These are phyloP conservation scores for Solea senegalensis DNA, from an alignment of 2,113 vertebrate species.

Conservation along the genomic window DNA sequence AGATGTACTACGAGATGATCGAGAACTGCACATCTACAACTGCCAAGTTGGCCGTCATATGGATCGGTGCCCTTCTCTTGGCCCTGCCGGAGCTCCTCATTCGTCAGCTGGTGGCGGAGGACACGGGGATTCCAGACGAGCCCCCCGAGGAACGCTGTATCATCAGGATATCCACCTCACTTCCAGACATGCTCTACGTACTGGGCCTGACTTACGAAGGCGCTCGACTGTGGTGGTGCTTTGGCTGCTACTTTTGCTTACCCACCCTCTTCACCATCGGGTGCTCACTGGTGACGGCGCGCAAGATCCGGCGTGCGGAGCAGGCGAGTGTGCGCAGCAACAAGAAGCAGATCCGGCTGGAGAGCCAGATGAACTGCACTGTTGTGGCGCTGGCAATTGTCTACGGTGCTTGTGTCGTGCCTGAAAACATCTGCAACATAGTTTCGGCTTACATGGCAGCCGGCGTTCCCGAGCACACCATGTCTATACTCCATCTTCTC, in stretches of 20 bases:
- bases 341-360: conserved; percentile 95
- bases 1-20: conserved; percentile 99
- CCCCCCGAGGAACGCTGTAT: conserved; percentile 86
- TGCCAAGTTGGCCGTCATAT: conserved; percentile 95
- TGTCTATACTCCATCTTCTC: conserved; percentile 94
- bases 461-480: conserved; percentile 89
- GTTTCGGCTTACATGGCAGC: conserved; percentile 96
- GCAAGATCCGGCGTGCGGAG: conserved; percentile 92
- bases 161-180: conserved; percentile 89
- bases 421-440: conserved; percentile 98
- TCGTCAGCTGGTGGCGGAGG: conserved; percentile 89
- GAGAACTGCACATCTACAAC: conserved; percentile 96
- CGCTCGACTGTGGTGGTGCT: conserved; percentile 97
- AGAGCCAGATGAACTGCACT: conserved; percentile 99
- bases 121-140: conserved; percentile 66
- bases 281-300: conserved; percentile 92
- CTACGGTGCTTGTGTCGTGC: conserved; percentile 95
- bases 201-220: conserved; percentile 94
- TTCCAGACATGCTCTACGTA: conserved; percentile 94
- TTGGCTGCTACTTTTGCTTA: conserved; percentile 97
- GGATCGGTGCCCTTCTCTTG: conserved; percentile 93
- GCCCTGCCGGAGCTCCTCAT: conserved; percentile 95
- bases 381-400: conserved; percentile 97
- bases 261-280: conserved; percentile 97
- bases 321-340: conserved; percentile 92